Evolutionary conservation across 2,113 vertebrate species (phyloP), one percentile per base, ranked within the genome.

Genomic region (Vireo altiloquus): DNA sequence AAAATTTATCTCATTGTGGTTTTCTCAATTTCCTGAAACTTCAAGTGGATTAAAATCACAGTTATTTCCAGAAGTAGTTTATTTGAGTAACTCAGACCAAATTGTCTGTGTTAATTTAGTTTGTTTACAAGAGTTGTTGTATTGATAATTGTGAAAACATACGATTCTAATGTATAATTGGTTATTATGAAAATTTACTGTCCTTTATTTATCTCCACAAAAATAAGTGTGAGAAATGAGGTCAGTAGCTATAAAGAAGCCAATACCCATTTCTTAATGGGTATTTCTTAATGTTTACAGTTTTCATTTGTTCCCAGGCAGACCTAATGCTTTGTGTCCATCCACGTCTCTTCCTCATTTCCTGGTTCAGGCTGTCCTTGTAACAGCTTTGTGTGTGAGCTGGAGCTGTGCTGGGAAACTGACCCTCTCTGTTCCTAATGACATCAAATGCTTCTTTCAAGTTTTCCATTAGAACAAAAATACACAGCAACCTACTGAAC

Each of bases 261-360:
- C 24, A 59, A 6, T 71, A 44, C 19, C 6, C 17, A 7, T 80
- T 90, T 70, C 28, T 70, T 95, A 83, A 80, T 89, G 93, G 71
- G 40, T 42, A 42, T 42, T 42, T 42, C 40, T 42, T 42, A 46
- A 2, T 90, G 72, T 95, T 94, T 94, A 77, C 70, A 33, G 44
- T 92, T 90, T 35, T 9, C 16, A 6, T 72, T 88, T 88, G 64
- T 88, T 95, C 79, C 85, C 90, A 90, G 82, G n/a, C 79, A 88
- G 68, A 31, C 6, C 37, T 49, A 37, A 23, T 70, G 71, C 75
- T 79, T 64, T 35, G 22, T 74, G 61, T 94, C 79, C 1, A 0
- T 66, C 46, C n/a, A 20, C 1, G 4, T 82, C n/a, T 82, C n/a
- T 21, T 60, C 42, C 68, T 90, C 13, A 3, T 81, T 82, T 94